Conservation (phyloP, 2,888 invertebrate species). For the Drosophila anomelani region DNA sequence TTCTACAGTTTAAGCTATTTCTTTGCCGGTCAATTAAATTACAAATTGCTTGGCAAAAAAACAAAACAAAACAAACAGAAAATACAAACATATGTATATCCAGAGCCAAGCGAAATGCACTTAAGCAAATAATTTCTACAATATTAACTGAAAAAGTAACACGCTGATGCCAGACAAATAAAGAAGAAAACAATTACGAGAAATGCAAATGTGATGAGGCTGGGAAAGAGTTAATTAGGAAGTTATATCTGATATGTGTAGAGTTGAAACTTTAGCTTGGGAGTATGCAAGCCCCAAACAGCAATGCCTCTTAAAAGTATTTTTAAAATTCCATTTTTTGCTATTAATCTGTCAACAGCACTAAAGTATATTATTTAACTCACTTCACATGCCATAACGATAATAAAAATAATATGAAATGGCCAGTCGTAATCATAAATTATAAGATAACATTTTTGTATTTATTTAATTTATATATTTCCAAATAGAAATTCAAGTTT, state of each 20-base stretch:
- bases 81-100: background rate
- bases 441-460: background rate
- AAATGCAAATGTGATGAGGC: constrained; percentile 28
- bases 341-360: background rate
- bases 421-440: background rate
- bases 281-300: background rate
- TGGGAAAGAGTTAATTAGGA: constrained; percentile 25
- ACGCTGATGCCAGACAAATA: constrained; percentile 13
- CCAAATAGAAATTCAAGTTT: background rate
- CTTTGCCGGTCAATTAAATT: constrained; percentile 5
- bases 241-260: background rate
- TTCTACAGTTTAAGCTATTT: constrained; percentile 10
- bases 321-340: background rate
- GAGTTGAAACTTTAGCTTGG: background rate
- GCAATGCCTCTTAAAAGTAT: background rate
- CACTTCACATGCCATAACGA: background rate
- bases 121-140: constrained; percentile 21
- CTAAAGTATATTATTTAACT: background rate
- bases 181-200: constrained; percentile 19
- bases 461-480: background rate
- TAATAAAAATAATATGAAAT: background rate
- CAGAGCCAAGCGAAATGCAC: constrained; percentile 9
- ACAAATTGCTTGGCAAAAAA: constrained; percentile 6
- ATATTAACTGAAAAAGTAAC: constrained; percentile 3
- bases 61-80: background rate